Evolutionary conservation across 2,797 vertebrate genomes (phyloP).

Genomic region (Anomalospiza imberbis): DNA sequence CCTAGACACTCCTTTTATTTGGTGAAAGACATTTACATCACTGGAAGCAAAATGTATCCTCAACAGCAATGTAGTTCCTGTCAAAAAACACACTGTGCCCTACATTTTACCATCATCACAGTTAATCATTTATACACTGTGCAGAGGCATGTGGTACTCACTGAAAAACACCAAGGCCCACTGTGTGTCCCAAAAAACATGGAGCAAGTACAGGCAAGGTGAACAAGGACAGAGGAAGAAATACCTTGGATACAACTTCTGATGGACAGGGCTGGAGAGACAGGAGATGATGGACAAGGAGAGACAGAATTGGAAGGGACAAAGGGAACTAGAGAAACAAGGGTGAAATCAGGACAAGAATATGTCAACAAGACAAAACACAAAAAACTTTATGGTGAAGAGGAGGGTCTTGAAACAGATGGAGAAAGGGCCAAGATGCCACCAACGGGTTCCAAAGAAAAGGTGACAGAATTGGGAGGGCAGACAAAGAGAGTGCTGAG

Average conservation of each 20-base stretch:
- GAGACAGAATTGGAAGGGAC: not conserved
- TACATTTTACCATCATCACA: not conserved
- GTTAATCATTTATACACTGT: not conserved
- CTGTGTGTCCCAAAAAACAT: not conserved
- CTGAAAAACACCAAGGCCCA: not conserved
- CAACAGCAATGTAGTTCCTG: not conserved
- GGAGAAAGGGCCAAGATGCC: not conserved
- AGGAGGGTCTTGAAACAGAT: not conserved
- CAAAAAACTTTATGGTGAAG: not conserved
- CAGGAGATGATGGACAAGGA: not conserved
- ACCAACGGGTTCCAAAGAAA: not conserved
- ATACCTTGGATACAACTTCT: not conserved
- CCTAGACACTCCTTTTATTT: not conserved
- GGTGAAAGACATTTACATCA: not conserved
- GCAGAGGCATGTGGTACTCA: not conserved
- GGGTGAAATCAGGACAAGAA: not conserved
- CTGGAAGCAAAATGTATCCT: not conserved
- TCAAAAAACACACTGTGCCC: not conserved
- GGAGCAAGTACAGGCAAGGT: not conserved
- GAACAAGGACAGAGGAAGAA: not conserved
- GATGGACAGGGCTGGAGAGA: not conserved
- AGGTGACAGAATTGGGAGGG: not conserved
- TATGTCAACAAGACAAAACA: rapidly evolving
- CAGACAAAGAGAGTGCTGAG: not conserved
- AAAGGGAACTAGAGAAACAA: not conserved